These are phyloP conservation scores for Alligator mississippiensis DNA, from an alignment of 2,113 vertebrate genomes.

Conservation along the genomic window DNA sequence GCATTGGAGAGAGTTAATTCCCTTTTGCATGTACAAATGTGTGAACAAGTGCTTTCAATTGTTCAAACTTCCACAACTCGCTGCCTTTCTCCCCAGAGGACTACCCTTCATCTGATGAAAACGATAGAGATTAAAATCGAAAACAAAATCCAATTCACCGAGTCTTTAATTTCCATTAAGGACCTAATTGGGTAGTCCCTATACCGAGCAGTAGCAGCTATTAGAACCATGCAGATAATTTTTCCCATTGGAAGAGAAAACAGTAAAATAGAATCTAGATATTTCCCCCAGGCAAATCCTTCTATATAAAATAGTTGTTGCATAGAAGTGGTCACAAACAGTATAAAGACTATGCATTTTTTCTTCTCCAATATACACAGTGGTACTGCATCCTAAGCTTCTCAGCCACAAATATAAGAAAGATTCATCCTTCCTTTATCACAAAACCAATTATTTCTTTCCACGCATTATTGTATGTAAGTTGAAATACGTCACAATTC, in stretches of 20 bases:
- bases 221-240: not conserved
- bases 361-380: not conserved
- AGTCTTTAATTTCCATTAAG: slow-evolving; percentile 18
- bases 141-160: slow-evolving; percentile 36
- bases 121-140: slow-evolving; percentile 3
- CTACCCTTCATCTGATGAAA: slow-evolving; percentile 19
- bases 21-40: not conserved
- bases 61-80: slow-evolving; percentile 12
- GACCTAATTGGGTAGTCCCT: not conserved
- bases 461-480: not conserved
- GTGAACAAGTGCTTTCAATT: not conserved
- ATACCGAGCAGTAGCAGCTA: not conserved
- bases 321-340: not conserved
- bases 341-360: not conserved
- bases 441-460: not conserved
- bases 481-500: not conserved
- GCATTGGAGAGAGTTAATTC: slow-evolving; percentile 28
- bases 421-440: not conserved
- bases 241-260: slow-evolving; percentile 14
- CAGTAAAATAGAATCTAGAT: not conserved
- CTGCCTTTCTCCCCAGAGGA: not conserved
- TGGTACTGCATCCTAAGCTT: not conserved
- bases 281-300: not conserved
- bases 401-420: not conserved
- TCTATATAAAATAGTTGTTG: not conserved